Evolutionary conservation across 2,113 vertebrate species (phyloP).

Genomic region (Puma concolor): DNA sequence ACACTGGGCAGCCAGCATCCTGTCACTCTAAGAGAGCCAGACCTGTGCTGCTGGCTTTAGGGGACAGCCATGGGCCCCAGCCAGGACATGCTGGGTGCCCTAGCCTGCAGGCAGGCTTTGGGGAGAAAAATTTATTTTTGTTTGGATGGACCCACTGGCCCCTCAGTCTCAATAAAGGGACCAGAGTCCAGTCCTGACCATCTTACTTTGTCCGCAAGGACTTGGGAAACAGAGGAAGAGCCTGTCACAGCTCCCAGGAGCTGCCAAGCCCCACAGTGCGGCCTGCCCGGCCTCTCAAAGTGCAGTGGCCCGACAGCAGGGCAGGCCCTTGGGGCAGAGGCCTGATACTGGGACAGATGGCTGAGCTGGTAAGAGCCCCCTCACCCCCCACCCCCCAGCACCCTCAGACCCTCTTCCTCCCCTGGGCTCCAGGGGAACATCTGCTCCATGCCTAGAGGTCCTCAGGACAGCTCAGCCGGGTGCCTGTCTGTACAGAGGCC

Average conservation of each 20-base stretch:
- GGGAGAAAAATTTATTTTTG: conserved; percentile 79
- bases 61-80: conserved; percentile 26
- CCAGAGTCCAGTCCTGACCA: conserved; percentile 69
- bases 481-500: accelerated
- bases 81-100: conserved; percentile 36
- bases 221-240: conserved; percentile 31
- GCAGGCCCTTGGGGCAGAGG: not conserved
- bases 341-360: not conserved
- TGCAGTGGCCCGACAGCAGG: not conserved
- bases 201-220: conserved; percentile 63
- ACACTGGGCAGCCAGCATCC: conserved; percentile 41
- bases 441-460: not conserved
- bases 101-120: conserved; percentile 82
- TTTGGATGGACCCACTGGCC: conserved; percentile 68
- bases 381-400: not conserved
- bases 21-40: conserved; percentile 46
- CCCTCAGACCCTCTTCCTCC: not conserved
- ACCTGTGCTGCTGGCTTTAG: conserved; percentile 18
- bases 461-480: not conserved
- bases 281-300: not conserved
- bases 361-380: not conserved
- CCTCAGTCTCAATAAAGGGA: conserved; percentile 79
- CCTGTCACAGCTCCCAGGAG: not conserved
- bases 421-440: not conserved
- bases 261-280: not conserved